phyloP scores from a whole-genome alignment of 1,140 invertebrate species.

The Conus ventricosus region DNA sequence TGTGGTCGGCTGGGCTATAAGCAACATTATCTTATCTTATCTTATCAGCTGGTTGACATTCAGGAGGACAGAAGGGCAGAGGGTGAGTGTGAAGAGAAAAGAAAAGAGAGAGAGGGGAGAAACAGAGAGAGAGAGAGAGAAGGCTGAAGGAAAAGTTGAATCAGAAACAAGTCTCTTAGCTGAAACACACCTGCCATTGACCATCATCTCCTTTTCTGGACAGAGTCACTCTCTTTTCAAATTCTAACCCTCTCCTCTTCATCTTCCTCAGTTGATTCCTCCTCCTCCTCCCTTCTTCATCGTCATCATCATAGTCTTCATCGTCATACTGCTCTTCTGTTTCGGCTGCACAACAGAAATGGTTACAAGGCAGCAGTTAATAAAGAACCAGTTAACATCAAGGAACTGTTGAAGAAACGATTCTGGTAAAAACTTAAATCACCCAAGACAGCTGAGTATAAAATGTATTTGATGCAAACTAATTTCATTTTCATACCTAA shows the following conservation, averaged over 20 bases:
- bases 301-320: conserved; percentile 57
- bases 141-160: too few species aligned
- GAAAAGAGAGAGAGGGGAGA: neutral
- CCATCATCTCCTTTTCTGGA: conserved; percentile 52
- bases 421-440: too few species aligned
- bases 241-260: conserved; percentile 24
- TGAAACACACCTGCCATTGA: conserved; percentile 28
- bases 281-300: conserved; percentile 58
- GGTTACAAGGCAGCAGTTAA: too few species aligned
- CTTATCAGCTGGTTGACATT: too few species aligned
- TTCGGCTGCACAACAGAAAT: neutral
- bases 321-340: conserved; percentile 54
- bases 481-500: too few species aligned
- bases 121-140: neutral
- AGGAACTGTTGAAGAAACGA: too few species aligned
- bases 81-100: neutral
- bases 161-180: neutral
- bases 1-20: too few species aligned
- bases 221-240: conserved; percentile 36
- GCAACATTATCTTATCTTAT: too few species aligned
- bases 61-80: too few species aligned
- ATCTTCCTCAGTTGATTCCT: conserved; percentile 23
- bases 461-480: too few species aligned
- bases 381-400: too few species aligned
- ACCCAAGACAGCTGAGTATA: too few species aligned